Evolutionary conservation across 92 coral and sea anemone genomes (phyloP), one percentile per base, ranked within the genome.

Genomic region (Epizoanthus rinbou): DNA sequence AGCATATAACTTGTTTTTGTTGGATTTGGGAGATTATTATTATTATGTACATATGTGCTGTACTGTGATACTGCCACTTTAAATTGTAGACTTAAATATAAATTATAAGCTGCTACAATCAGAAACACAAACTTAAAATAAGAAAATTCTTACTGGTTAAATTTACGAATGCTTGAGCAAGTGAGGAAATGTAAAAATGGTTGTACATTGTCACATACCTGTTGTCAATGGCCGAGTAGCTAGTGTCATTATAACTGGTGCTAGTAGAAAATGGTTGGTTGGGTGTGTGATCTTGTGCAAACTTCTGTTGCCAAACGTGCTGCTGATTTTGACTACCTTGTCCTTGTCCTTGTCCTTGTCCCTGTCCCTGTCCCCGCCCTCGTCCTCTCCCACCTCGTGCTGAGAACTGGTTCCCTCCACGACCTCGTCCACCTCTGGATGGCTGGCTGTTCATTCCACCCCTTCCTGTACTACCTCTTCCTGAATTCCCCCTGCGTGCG

Each of bases 371-470:
- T 28, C 31, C 31, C 31, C 31, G 31, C 31, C 31, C 31, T 28
- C 85, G 56, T 23, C 90, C 89, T 19, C 86, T 57, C 0, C 80
- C 79, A 60, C 86, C 85, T 17, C 86, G 83, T 67, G 45, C 62
- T 37, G 82, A 87, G 17, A 16, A 82, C 81, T 87, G 90, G 23
- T 78, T 78, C 21, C 83, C 86, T 24, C 89, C 56, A 15, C 66
- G 25, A 31, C 91, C 91, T 13, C 89, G 76, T 31, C 75, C 76
- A n/a, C 87, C 79, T 25, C 88, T 71, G 22, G n/a, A 5, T 59
- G 82, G 64, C 41, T 78, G 82, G 70, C 43, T 78, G 70, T 63
- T 80, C 45, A 59, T 74, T 37, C 73, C 72, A 8, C 84, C 87
- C 22, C 74, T 60, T 18, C 58, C 14, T 68, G 80, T 11, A 16